phyloP scores from a whole-genome alignment of 1,140 invertebrate genomes.

The Pararge aegeria region DNA sequence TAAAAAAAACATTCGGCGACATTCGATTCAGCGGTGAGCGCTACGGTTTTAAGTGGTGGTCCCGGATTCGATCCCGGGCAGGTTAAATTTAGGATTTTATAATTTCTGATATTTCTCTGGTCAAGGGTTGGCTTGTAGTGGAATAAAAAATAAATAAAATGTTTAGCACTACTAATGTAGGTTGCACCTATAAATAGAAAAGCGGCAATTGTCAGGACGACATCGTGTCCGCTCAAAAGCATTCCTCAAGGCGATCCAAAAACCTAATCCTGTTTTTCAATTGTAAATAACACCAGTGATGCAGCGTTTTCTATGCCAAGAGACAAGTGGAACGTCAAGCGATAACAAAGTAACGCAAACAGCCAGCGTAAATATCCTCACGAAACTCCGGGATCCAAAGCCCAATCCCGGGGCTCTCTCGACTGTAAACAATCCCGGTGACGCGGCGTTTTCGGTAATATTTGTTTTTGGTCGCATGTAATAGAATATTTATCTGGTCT shows the following conservation, averaged over 20 bases:
- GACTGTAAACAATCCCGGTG: conserved; percentile 10
- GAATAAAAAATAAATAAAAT: no score
- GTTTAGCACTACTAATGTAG: no score
- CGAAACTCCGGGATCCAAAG: conserved; percentile 3
- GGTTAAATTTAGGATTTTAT: no score
- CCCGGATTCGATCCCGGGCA: no score
- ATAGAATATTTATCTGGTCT: conserved; percentile 1
- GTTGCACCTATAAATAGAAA: no score
- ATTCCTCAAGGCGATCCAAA: background rate
- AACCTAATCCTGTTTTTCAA: conserved; percentile 3
- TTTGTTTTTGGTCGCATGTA: conserved; percentile 4
- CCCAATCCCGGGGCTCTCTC: conserved; percentile 11
- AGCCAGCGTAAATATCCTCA: conserved; percentile 9
- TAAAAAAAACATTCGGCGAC: no score
- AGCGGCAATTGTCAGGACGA: no score
- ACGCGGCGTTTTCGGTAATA: conserved; percentile 6
- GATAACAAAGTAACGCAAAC: conserved; percentile 13
- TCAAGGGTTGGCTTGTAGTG: no score
- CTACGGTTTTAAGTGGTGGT: no score
- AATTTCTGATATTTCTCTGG: no score
- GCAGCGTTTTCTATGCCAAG: conserved; percentile 10
- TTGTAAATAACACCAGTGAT: conserved; percentile 9
- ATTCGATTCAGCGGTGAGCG: no score
- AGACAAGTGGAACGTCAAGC: conserved; percentile 12
- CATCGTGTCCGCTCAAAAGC: background rate